Evolutionary conservation across 2,113 vertebrate genomes (phyloP).

Genomic region (Amblyopsis rosae): DNA sequence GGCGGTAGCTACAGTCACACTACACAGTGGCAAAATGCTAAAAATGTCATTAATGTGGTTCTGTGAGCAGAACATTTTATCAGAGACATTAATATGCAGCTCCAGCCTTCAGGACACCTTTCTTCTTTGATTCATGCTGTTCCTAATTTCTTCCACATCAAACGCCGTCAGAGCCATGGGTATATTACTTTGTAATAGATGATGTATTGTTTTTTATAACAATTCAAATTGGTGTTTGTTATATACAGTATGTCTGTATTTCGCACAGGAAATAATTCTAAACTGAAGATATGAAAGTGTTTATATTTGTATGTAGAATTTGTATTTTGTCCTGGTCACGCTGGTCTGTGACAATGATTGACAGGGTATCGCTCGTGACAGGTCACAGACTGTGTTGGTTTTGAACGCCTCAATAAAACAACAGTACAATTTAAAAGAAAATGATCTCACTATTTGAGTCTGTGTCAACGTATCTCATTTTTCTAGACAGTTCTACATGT

Average conservation of each 20-base stretch:
- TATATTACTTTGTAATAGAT: not conserved
- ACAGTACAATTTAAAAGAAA: not conserved
- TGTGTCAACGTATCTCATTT: not conserved
- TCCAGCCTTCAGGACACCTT: too few relatives aligned
- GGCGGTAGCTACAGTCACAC: too few relatives aligned
- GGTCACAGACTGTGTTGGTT: constrained; percentile 22
- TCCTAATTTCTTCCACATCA: too few relatives aligned
- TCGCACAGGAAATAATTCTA: not conserved
- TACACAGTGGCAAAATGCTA: too few relatives aligned
- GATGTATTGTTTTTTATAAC: not conserved
- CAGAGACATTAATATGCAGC: too few relatives aligned
- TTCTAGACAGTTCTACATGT: too few relatives aligned
- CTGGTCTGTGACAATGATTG: constrained; percentile 4
- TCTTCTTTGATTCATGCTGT: too few relatives aligned
- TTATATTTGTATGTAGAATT: constrained; percentile 43
- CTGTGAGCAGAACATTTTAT: too few relatives aligned
- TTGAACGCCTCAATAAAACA: constrained; percentile 44
- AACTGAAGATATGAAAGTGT: not conserved
- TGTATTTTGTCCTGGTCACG: not conserved
- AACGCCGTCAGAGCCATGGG: not conserved
- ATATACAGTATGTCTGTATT: not conserved
- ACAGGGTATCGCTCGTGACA: constrained; percentile 14
- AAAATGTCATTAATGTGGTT: too few relatives aligned
- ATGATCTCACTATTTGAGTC: not conserved
- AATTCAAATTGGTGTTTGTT: not conserved